Evolutionary conservation across 2,888 invertebrate species (phyloP).

Genomic region (Chrysolina haemoptera): DNA sequence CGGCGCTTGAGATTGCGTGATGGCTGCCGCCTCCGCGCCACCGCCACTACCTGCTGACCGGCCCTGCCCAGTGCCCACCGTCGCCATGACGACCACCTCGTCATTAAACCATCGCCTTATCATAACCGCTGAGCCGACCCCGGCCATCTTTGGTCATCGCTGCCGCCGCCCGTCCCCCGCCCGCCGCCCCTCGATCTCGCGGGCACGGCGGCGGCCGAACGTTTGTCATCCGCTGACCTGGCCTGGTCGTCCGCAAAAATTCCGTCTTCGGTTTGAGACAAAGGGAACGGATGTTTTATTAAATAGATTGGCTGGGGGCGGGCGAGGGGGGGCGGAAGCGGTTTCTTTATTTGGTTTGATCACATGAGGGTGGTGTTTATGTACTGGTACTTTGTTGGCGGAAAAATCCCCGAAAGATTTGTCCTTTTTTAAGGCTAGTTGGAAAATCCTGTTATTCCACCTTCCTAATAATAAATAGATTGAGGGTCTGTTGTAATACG

Average conservation of each 20-base stretch:
- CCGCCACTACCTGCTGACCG: conserved; percentile 67
- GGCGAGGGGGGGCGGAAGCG: not conserved
- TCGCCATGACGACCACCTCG: conserved; percentile 72
- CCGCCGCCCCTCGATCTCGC: conserved; percentile 40
- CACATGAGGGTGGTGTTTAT: not conserved
- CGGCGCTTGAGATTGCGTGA: conserved; percentile 70
- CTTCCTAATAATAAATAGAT: no score
- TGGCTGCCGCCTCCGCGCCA: conserved; percentile 66
- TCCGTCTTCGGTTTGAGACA: conserved; percentile 40
- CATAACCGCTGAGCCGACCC: conserved; percentile 71
- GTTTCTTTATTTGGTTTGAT: not conserved
- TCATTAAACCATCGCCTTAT: conserved; percentile 74
- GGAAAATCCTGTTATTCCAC: not conserved
- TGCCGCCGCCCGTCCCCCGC: conserved; percentile 56
- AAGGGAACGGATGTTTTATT: conserved; percentile 32
- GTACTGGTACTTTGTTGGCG: not conserved
- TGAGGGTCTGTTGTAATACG: no score
- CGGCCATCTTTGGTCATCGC: conserved; percentile 70
- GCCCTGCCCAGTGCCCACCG: conserved; percentile 72
- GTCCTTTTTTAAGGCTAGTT: not conserved
- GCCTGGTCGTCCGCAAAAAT: conserved; percentile 48
- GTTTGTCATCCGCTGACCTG: conserved; percentile 55
- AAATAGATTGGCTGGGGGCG: conserved; percentile 29
- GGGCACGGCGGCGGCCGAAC: conserved; percentile 46
- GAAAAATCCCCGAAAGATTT: not conserved